Evolutionary conservation across 37 sponge, comb jelly and placozoan genomes (phyloP), one percentile per base, ranked within the genome.

Genomic region (Diacarnus erythraeanus): DNA sequence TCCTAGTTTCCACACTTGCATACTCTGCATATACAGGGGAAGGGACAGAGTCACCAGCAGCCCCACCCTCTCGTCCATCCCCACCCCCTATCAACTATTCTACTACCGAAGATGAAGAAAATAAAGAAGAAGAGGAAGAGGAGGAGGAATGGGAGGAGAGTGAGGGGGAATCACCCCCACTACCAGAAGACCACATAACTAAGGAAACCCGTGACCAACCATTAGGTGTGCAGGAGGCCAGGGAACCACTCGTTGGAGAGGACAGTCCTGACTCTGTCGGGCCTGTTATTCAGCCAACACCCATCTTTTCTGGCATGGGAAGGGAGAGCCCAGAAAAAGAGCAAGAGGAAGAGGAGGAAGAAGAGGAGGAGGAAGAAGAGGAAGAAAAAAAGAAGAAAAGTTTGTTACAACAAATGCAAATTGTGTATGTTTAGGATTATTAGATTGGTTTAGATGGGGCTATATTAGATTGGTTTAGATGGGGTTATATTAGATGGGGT

Each of bases 321-420:
- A 74, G 57, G 17, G 37, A 38, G 31, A 80, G 80, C 12, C 54
- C 80, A 27, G 70, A 54, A 26, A 51, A 58, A 36, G 84, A 70
- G 27, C 76, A 75, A 29, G 86, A 85, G 18, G 87, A 86, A 30
- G 87, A 86, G 23, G 80, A 65, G 18, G 72, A 54, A 37, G 73
- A 27, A 36, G 64, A 64, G 42, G 38, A 47, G 9, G 2, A 2
- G 18, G 59, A 63, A 41, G 42, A 77, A 22, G 47, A 36, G 2
- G 64, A 75, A 26, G 37, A 61, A 26, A 35, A 65, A 10, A 35
- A 31, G 34, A 35, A 65, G 15, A 35, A 30, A 6, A n/a, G n/a
- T n/a, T n/a, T n/a, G n/a, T n/a, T n/a, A n/a, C n/a, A n/a, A n/a
- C n/a, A n/a, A n/a, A n/a, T n/a, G n/a, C n/a, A n/a, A n/a, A n/a